Conservation (phyloP, 1,140 invertebrate species). For the Gonatopus flavifemur region DNA sequence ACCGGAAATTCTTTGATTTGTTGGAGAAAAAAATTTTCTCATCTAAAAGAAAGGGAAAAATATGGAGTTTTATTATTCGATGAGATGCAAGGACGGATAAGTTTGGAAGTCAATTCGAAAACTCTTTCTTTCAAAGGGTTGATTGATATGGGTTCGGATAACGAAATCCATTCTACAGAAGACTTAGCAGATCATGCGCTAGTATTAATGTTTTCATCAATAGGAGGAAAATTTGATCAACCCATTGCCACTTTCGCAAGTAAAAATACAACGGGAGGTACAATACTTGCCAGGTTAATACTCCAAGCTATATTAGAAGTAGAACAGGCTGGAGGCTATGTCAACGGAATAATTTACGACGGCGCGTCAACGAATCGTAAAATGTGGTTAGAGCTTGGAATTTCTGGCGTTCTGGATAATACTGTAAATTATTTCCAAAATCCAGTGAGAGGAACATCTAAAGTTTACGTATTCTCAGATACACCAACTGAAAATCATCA, state of each 20-base stretch:
- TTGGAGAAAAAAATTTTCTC: no score
- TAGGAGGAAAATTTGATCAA: conserved; percentile 29
- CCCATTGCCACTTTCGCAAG: conserved; percentile 28
- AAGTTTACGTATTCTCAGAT: conserved; percentile 26
- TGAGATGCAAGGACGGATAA: no score
- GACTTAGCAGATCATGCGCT: conserved; percentile 35
- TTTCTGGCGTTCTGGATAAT: no score
- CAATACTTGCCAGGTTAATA: conserved; percentile 28
- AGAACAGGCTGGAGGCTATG: conserved; percentile 20
- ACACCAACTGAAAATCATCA: conserved; percentile 18
- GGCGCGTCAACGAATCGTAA: conserved; percentile 22
- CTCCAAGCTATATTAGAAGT: conserved; percentile 24
- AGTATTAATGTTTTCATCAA: conserved; percentile 37
- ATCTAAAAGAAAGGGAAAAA: no score
- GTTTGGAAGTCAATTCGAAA: no score
- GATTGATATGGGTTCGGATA: no score
- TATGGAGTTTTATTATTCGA: no score
- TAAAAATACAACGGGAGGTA: conserved; percentile 22
- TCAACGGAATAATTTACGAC: conserved; percentile 23
- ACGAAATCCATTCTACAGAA: no score
- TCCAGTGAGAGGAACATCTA: conserved; percentile 7
- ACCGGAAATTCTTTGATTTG: no score
- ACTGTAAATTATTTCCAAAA: no score
- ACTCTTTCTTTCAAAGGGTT: no score
- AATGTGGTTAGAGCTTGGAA: conserved; percentile 24